A percentile compares a stretch with the other conserved stretches of the same genome.
Conservation (phyloP, 2,888 invertebrate genomes). For the Automeris io region DNA sequence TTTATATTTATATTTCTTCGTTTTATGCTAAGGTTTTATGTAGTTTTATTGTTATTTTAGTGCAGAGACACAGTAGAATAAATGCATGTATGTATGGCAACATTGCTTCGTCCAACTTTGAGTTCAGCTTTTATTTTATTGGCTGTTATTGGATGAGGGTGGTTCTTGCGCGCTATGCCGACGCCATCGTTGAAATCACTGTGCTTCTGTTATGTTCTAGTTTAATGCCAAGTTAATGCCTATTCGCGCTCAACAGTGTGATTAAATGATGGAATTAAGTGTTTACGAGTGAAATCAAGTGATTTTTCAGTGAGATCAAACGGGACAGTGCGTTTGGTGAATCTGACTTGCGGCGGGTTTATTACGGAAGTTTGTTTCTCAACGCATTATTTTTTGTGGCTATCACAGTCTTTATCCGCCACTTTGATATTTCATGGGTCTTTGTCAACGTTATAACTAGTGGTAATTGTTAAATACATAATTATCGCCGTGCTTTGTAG, state of each 20-base stretch:
- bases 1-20: too few species aligned
- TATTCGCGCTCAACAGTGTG: conserved; percentile 49
- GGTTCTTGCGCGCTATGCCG: conserved; percentile 77
- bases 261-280: conserved; percentile 56
- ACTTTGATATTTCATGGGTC: conserved; percentile 53
- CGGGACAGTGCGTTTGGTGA: conserved; percentile 32
- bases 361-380: conserved; percentile 70
- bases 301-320: conserved; percentile 36
- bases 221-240: conserved; percentile 49
- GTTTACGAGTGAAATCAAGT: conserved; percentile 45
- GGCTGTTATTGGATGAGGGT: conserved; percentile 60
- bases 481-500: conserved; percentile 34
- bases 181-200: conserved; percentile 75
- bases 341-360: conserved; percentile 48
- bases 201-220: conserved; percentile 60
- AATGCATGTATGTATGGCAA: too few species aligned
- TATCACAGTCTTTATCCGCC: conserved; percentile 46
- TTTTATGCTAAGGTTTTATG: too few species aligned
- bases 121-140: too few species aligned
- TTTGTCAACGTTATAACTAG: conserved; percentile 44
- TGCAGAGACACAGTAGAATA: too few species aligned
- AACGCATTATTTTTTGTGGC: conserved; percentile 74
- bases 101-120: too few species aligned
- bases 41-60: too few species aligned
- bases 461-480: conserved; percentile 50